These are phyloP conservation scores for Lochmaea crataegi DNA, from an alignment of 2,888 invertebrate species.

Conservation along the genomic window DNA sequence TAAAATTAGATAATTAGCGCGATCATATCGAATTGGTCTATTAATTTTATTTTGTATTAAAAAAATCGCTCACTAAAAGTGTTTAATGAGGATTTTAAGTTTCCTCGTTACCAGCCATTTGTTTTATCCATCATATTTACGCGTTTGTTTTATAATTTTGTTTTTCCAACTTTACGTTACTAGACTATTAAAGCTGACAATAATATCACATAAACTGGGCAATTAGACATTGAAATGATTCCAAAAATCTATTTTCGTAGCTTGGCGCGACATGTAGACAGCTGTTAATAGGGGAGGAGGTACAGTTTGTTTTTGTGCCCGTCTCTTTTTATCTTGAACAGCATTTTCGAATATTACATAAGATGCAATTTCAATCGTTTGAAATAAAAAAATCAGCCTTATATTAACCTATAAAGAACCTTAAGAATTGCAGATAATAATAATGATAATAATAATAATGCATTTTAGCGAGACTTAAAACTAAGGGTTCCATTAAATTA, in stretches of 20 bases:
- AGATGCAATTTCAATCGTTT: conserved; percentile 3
- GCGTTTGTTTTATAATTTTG: neutral
- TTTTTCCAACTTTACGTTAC: neutral
- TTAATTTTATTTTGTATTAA: neutral
- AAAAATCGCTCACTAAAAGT: neutral
- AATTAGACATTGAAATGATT: conserved; percentile 39
- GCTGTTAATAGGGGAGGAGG: conserved; percentile 22
- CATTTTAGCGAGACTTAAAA: too few species aligned
- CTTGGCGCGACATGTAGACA: conserved; percentile 42
- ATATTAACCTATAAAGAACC: neutral
- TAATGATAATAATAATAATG: too few species aligned
- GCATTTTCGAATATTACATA: conserved; percentile 22
- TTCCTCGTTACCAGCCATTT: neutral
- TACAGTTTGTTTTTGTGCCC: conserved; percentile 20
- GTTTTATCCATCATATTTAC: neutral
- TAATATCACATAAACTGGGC: neutral
- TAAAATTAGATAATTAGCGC: too few species aligned
- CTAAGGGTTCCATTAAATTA: too few species aligned
- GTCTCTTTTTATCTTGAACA: conserved; percentile 16
- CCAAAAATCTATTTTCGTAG: conserved; percentile 38
- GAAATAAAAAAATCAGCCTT: neutral
- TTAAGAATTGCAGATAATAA: too few species aligned
- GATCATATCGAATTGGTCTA: neutral
- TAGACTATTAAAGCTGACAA: conserved; percentile 7
- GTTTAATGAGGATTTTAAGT: neutral